Evolutionary conservation across 92 coral and sea anemone species (phyloP), one percentile per base, ranked within the genome.

Genomic region (Bergia sp.): DNA sequence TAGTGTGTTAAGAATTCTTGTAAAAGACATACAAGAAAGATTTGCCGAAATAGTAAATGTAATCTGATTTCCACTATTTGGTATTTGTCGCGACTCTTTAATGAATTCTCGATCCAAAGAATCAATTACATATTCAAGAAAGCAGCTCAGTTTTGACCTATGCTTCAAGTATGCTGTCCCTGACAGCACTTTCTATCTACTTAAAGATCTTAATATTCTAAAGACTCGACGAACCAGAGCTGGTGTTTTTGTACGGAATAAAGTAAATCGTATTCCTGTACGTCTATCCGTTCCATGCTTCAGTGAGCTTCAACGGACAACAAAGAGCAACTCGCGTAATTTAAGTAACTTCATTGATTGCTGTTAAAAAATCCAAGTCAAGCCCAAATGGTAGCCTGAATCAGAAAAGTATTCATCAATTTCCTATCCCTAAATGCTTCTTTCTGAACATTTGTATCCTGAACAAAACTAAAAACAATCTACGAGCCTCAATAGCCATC

Each of bases 171-270:
- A 69, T 69, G 21, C 39, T 73, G 77, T 73, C 77, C 77, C 77
- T 73, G 77, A 73, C 77, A 73, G 77, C 39, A 73, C 44, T 44
- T 73, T 73, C 44, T 2, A 73, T 73, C 77, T 36, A 73, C 77
- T 73, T 73, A 73, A 73, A 73, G 77, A 73, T 73, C 77, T 73
- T 37, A 73, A 73, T 73, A 73, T 73, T 73, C 39, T 73, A 73
- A 73, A 73, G 77, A 73, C 77, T 73, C 77, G 76, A 23, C 76
- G 77, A 37, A 37, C 77, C 39, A 73, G 77, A 73, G 77, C 77
- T 3, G 77, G 43, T 73, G 77, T 73, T 73, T 73, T 73, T 7
- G 42, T 73, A 73, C 77, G 45, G 77, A 73, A 73, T 73, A 73
- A 73, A 73, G 77, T 73, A 36, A 73, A 73, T 73, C 15, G 77